phyloP scores from a whole-genome alignment of 2,888 invertebrate species.

The Nycteola revayana region DNA sequence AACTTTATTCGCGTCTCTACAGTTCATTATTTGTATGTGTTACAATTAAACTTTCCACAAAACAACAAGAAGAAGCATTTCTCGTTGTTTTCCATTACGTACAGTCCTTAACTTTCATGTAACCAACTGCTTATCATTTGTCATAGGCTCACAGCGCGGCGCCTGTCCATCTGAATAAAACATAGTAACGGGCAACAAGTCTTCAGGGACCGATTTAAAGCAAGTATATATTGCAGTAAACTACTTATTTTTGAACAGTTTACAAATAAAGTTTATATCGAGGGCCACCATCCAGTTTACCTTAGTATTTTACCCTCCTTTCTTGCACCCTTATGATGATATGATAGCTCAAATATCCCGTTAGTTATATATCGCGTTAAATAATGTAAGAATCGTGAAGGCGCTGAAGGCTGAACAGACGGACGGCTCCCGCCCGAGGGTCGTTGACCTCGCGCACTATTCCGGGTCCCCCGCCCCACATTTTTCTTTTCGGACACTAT shows the following conservation, averaged over 20 bases:
- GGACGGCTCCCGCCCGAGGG: conserved; percentile 45
- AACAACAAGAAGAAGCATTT: conserved; percentile 35
- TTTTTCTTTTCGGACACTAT: conserved; percentile 77
- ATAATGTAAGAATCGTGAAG: conserved; percentile 59
- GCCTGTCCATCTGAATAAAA: conserved; percentile 61
- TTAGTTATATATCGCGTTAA: conserved; percentile 58
- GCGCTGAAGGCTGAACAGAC: conserved; percentile 50
- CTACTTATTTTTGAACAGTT: conserved; percentile 42
- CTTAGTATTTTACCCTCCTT: too few relatives aligned
- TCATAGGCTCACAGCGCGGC: conserved; percentile 41
- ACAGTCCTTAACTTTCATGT: conserved; percentile 26
- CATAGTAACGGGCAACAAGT: conserved; percentile 54
- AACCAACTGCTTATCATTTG: conserved; percentile 46
- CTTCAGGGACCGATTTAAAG: conserved; percentile 60
- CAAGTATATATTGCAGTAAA: conserved; percentile 41
- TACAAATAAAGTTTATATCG: conserved; percentile 48
- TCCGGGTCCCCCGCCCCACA: conserved; percentile 61
- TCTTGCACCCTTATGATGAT: conserved; percentile 31
- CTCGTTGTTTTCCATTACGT: conserved; percentile 28
- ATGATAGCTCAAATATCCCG: conserved; percentile 45
- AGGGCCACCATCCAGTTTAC: too few relatives aligned
- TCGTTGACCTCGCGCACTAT: conserved; percentile 62
- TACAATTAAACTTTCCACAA: too few relatives aligned
- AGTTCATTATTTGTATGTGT: too few relatives aligned
- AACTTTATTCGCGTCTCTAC: too few relatives aligned